phyloP scores from a whole-genome alignment of 2,797 vertebrate species.

The Acipenser oxyrinchus region DNA sequence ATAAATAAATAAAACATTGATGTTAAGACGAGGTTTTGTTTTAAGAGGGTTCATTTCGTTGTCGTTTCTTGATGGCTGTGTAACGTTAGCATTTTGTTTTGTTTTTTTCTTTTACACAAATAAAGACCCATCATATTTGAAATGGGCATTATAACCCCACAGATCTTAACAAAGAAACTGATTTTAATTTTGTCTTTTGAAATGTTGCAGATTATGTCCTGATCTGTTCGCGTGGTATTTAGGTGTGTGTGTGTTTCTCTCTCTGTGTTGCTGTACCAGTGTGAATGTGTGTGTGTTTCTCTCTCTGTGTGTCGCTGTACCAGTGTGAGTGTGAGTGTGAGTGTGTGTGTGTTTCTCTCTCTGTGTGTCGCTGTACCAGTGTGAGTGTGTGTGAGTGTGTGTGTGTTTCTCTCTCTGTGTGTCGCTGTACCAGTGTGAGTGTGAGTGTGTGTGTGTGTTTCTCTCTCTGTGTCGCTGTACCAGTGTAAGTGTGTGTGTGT shows the following conservation, averaged over 20 bases:
- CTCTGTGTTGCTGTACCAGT: slow-evolving; percentile 19
- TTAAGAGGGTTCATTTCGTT: too few relatives aligned
- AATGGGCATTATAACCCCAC: too few relatives aligned
- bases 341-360: not conserved
- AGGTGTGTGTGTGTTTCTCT: not conserved
- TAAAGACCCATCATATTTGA: too few relatives aligned
- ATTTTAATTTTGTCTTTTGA: too few relatives aligned
- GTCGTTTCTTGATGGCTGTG: too few relatives aligned
- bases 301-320: slow-evolving; percentile 19
- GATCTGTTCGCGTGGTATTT: too few relatives aligned
- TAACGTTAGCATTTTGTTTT: too few relatives aligned
- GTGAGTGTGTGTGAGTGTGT: slow-evolving; percentile 1
- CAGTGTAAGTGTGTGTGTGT: slow-evolving; percentile 10
- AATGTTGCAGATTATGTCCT: too few relatives aligned
- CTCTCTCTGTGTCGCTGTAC: slow-evolving; percentile 19
- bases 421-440: slow-evolving; percentile 18
- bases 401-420: slow-evolving; percentile 13
- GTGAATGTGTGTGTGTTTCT: slow-evolving; percentile 6
- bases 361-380: slow-evolving; percentile 20
- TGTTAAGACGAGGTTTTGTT: too few relatives aligned
- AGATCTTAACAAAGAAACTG: too few relatives aligned
- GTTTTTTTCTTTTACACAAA: too few relatives aligned
- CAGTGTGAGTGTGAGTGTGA: slow-evolving; percentile 8
- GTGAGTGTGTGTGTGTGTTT: not conserved
- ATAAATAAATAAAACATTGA: too few relatives aligned